Evolutionary conservation across 2,888 invertebrate species (phyloP), one percentile per base, ranked within the genome.

Genomic region (Odontomyia ornata): DNA sequence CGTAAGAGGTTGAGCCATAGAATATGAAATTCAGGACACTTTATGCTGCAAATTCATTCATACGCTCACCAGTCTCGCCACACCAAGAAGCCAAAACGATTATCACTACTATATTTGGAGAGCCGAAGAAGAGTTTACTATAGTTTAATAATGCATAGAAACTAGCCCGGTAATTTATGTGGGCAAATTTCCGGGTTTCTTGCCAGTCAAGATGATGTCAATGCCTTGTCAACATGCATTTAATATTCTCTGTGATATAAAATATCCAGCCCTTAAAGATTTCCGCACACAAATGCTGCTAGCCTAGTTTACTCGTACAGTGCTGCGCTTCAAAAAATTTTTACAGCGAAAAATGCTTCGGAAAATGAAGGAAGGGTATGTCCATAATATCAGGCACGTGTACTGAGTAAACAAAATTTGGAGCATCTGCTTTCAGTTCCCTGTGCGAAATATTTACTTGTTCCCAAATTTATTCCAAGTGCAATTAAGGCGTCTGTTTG

Each of bases 111-210:
- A n/a, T n/a, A n/a, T n/a, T 21, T 47, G n/a, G 30, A 36, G n/a
- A 5, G 23, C 69, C 47, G 69, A 47, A 69, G 69, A 7, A 69
- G 69, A 7, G 25, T 23, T 69, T 43, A 64, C 28, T 15, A 30
- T 28, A 28, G n/a, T 13, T 69, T 69, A 69, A 69, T 69, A 69
- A 69, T 69, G 69, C 69, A 46, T 69, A 21, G 43, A 67, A 67
- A 67, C 67, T 67, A 67, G 13, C 27, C 47, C 3, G 69, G 30
- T 25, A 30, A 69, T 69, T 69, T 30, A 69, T 69, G 47, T 69
- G 0, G 30, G 46, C 21, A 43, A 47, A 27, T 60, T 60, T 60
- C 18, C 60, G 13, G 60, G 60, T 21, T 60, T 21, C 60, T 60
- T 25, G 13, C 5, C 7, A 60, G 25, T 13, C 52, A 52, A 15